phyloP scores from a whole-genome alignment of 1,140 invertebrate species.

The Ridgeia piscesae region DNA sequence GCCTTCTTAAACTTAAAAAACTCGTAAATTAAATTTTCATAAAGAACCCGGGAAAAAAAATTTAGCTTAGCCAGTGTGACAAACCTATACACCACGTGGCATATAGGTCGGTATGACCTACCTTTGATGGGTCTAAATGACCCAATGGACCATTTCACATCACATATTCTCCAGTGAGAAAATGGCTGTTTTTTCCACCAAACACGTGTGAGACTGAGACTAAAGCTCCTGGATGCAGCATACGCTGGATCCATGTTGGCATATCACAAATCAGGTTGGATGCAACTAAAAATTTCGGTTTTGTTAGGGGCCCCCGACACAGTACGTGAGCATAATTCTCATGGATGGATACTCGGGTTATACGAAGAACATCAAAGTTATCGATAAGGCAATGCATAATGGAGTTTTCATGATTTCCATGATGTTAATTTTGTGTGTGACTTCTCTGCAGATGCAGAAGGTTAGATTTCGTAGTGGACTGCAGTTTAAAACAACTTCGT shows the following conservation, averaged over 20 bases:
- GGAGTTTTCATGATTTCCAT: neutral
- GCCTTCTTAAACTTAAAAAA: too few species aligned
- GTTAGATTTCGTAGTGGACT: too few species aligned
- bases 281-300: conserved; percentile 23
- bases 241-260: conserved; percentile 24
- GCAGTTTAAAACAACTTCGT: neutral
- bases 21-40: too few species aligned
- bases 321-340: too few species aligned
- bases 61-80: too few species aligned
- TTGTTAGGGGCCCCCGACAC: too few species aligned
- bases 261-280: conserved; percentile 28
- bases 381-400: neutral
- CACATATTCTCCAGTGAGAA: neutral
- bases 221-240: conserved; percentile 51
- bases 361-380: too few species aligned
- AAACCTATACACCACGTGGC: neutral
- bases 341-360: too few species aligned
- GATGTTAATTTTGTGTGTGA: neutral
- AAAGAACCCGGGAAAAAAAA: too few species aligned
- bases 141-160: neutral
- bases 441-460: neutral
- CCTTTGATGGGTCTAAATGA: neutral
- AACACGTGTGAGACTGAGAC: conserved; percentile 36
- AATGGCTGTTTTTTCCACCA: too few species aligned
- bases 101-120: neutral